phyloP scores from a whole-genome alignment of 2,113 vertebrate species.

The Ictalurus furcatus region DNA sequence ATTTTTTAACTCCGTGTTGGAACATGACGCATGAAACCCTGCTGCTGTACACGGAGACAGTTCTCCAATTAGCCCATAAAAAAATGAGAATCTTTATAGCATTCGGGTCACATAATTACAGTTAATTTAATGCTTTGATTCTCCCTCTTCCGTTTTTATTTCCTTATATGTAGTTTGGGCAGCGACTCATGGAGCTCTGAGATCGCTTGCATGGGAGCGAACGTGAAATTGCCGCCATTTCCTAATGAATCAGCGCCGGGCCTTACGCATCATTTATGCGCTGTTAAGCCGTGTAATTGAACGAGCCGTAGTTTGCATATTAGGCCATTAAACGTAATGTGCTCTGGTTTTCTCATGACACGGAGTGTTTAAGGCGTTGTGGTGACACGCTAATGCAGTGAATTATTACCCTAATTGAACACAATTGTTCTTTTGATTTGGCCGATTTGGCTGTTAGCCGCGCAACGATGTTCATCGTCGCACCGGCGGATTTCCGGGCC shows the following conservation, averaged over 20 bases:
- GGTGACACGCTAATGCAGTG: slow-evolving; percentile 93
- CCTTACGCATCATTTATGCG: slow-evolving; percentile 95
- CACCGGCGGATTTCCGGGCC: slow-evolving; percentile 71
- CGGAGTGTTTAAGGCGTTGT: slow-evolving; percentile 94
- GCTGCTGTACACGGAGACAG: slow-evolving; percentile 93
- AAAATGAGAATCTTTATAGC: slow-evolving; percentile 98
- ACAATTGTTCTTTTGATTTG: slow-evolving; percentile 99
- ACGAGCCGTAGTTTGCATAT: slow-evolving; percentile 99
- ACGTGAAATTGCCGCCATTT: slow-evolving; percentile 82
- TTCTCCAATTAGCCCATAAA: slow-evolving; percentile 98
- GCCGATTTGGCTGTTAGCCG: slow-evolving; percentile 85
- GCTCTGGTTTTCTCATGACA: slow-evolving; percentile 97
- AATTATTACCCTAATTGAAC: slow-evolving; percentile 98
- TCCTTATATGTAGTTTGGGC: slow-evolving; percentile 97
- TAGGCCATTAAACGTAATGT: slow-evolving; percentile 99
- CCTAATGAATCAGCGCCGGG: slow-evolving; percentile 86
- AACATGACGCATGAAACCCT: slow-evolving; percentile 76
- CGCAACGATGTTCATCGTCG: slow-evolving; percentile 76
- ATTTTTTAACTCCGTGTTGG: slow-evolving; percentile 69
- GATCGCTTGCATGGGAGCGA: slow-evolving; percentile 79
- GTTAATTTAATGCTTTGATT: slow-evolving; percentile 99
- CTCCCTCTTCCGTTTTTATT: slow-evolving; percentile 97
- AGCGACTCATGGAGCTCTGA: slow-evolving; percentile 79
- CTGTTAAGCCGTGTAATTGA: slow-evolving; percentile 99
- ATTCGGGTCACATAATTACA: slow-evolving; percentile 99